Evolutionary conservation across 2,113 vertebrate species (phyloP).

Genomic region (Phalacrocorax brasilianus): DNA sequence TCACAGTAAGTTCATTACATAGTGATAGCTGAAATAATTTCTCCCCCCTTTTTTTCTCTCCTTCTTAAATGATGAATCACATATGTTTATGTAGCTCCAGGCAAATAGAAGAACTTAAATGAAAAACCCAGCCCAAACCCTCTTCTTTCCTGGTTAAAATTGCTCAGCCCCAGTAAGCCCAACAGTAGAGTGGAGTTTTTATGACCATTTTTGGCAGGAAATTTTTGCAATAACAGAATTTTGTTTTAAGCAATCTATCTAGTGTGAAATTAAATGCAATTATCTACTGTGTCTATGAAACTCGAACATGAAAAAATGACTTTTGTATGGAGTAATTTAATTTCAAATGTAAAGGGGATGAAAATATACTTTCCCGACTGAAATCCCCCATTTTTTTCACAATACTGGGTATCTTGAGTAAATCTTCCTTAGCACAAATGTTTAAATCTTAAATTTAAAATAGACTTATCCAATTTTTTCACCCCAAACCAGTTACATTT

Average conservation of each 20-base stretch:
- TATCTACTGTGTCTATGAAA: not conserved
- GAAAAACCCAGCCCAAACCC: not conserved
- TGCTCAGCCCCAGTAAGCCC: not conserved
- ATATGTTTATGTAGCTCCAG: not conserved
- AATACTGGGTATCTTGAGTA: not conserved
- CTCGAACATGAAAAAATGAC: not conserved
- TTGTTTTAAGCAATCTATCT: conserved; percentile 14
- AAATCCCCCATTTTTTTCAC: accelerated
- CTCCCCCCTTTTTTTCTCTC: not conserved
- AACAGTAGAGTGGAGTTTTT: not conserved
- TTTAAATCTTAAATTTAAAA: not conserved
- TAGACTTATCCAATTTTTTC: not conserved
- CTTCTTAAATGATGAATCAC: not conserved
- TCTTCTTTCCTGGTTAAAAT: not conserved
- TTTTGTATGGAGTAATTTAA: not conserved
- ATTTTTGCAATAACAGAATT: not conserved
- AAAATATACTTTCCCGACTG: not conserved
- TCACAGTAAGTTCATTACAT: not conserved
- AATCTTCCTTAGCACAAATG: not conserved
- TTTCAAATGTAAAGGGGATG: not conserved
- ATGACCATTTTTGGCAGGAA: conserved; percentile 2
- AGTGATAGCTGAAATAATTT: not conserved
- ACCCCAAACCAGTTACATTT: not conserved
- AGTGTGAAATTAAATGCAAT: not conserved
- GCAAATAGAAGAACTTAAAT: not conserved